Percentiles rank a stretch among this genome's conserved stretches.
Conservation (phyloP, 1,140 invertebrate species). For the Ptiloglossa arizonensis region DNA sequence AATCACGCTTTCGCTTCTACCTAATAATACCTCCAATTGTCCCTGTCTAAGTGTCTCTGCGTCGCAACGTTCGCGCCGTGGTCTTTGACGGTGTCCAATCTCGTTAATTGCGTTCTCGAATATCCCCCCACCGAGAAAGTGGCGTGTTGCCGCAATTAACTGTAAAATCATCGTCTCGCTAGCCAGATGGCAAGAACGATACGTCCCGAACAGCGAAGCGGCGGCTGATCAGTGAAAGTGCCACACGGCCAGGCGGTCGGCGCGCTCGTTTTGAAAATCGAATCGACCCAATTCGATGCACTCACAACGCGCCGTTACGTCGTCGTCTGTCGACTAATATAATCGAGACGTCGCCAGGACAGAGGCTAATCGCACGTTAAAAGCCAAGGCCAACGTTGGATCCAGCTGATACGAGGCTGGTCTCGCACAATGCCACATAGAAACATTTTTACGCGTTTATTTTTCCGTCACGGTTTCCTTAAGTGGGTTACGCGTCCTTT, state of each 20-base stretch:
- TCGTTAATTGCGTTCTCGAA: not conserved
- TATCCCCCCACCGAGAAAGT: conserved; percentile 5
- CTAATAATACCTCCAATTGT: not conserved
- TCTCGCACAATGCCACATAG: not conserved
- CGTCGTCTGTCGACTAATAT: not conserved
- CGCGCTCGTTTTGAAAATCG: conserved; percentile 45
- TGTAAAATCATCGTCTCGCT: conserved; percentile 16
- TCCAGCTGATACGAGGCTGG: no score
- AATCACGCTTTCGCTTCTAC: no score
- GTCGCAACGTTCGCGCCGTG: no score
- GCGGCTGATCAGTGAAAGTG: conserved; percentile 47
- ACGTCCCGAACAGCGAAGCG: conserved; percentile 15
- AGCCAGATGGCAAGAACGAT: conserved; percentile 26
- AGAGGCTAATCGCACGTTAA: not conserved
- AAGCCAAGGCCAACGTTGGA: not conserved
- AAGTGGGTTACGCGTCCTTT: conserved; percentile 39
- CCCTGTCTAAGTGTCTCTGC: not conserved
- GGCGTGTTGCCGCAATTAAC: conserved; percentile 7
- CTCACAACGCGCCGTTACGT: not conserved
- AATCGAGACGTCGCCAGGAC: not conserved
- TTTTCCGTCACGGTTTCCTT: not conserved
- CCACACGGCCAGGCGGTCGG: conserved; percentile 13
- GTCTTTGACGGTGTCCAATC: not conserved
- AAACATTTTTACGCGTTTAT: conserved; percentile 12
- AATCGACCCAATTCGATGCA: conserved; percentile 40